Evolutionary conservation across 2,113 vertebrate genomes (phyloP), one percentile per base, ranked within the genome.

Genomic region (Sinocyclocheilus maitianheensis): DNA sequence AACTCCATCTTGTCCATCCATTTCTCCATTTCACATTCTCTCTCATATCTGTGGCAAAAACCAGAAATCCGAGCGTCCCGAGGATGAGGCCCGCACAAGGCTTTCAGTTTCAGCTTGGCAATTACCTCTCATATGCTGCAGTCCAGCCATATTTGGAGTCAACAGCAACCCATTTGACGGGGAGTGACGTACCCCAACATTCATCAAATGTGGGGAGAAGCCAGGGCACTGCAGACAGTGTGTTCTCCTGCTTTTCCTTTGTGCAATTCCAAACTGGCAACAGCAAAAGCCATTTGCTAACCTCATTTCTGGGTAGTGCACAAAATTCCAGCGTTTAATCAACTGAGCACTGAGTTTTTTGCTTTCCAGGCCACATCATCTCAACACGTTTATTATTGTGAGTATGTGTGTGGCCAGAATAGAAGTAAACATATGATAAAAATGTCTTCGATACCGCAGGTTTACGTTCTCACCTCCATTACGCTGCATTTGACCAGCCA

Each of bases 291-390:
- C 93, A 93, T 94, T 95, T 94, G 93, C 94, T 95, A 95, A 95
- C 93, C 94, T 95, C 94, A 95, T 94, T 94, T 95, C 94, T 95
- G 95, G 94, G 94, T 93, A 94, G 90, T 63, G 40, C 90, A 93
- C 93, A 95, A 94, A 94, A 95, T 94, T 94, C 94, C 94, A 94
- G 90, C 92, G 94, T 95, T 95, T 94, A 95, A 95, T 95, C 94
- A 95, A 95, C 90, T 93, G 92, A 94, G 88, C 90, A 91, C 91
- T 91, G 92, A 93, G 92, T 58, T 80, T 80, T 92, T 93, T 89
- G 86, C 91, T 94, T 94, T 94, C 93, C 93, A 94, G 93, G 93
- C 93, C 94, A 93, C 93, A 95, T 95, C 94, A 94, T 95, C 94
- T 94, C 93, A 94, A 94, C 95, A 95, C 93, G 93, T 93, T 94